Conservation (phyloP, 2,888 invertebrate species). For the Epirrita christyi region DNA sequence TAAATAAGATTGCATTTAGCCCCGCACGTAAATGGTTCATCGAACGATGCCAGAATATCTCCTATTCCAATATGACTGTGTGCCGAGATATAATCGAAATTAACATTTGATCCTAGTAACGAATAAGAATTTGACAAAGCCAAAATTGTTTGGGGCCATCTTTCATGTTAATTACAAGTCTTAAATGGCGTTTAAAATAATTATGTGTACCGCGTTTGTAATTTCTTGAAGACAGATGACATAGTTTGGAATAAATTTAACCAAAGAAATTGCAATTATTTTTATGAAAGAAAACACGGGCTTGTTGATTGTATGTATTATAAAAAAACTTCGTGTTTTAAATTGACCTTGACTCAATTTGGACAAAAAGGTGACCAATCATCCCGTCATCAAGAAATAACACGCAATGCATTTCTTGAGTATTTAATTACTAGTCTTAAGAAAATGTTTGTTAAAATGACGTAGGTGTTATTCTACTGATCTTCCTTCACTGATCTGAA, state of each 20-base stretch:
- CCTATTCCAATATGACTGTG: not conserved
- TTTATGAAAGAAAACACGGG: too few species aligned
- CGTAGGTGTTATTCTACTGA: slow-evolving; percentile 22
- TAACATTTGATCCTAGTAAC: too few species aligned
- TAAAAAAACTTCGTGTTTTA: too few species aligned
- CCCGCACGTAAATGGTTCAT: too few species aligned
- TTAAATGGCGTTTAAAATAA: slow-evolving; percentile 23
- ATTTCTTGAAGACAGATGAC: too few species aligned
- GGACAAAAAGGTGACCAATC: too few species aligned
- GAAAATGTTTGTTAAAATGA: slow-evolving; percentile 37
- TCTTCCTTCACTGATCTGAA: slow-evolving; percentile 36
- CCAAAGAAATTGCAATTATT: too few species aligned
- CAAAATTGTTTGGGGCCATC: slow-evolving; percentile 28
- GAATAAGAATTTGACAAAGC: slow-evolving; percentile 6
- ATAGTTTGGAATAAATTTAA: too few species aligned
- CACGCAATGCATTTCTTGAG: slow-evolving; percentile 11
- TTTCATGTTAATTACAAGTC: slow-evolving; percentile 17
- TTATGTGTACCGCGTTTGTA: not conserved
- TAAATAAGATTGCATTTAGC: not conserved
- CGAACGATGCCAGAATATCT: not conserved
- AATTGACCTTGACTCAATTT: too few species aligned
- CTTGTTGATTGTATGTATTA: too few species aligned
- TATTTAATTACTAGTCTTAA: slow-evolving; percentile 41
- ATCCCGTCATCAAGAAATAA: too few species aligned
- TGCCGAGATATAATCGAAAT: not conserved